Conservation (phyloP, 2,888 invertebrate species). For the Agrypnus murinus region DNA sequence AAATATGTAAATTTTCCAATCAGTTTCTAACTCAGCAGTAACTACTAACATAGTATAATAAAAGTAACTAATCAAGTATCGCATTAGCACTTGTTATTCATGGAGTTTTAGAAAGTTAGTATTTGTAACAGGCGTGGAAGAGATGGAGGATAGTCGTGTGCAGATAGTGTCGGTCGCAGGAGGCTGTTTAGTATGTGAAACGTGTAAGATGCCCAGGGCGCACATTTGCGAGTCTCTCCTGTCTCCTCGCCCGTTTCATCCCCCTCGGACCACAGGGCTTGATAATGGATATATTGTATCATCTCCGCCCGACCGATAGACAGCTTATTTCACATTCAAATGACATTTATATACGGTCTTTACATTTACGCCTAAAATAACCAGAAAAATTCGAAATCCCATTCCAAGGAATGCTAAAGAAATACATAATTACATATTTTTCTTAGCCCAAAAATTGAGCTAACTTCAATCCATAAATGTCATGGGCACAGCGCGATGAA, state of each 20-base stretch:
- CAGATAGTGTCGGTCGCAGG: conserved; percentile 59
- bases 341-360: conserved; percentile 51
- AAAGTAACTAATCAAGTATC: conserved; percentile 37
- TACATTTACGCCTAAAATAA: conserved; percentile 34
- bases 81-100: conserved; percentile 50
- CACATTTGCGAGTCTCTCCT: conserved; percentile 64
- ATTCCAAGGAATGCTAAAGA: not conserved
- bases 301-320: conserved; percentile 65
- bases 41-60: not conserved
- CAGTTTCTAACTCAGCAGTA: conserved; percentile 5
- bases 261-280: conserved; percentile 61
- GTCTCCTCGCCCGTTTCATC: conserved; percentile 53
- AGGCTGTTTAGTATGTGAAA: conserved; percentile 70
- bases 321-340: conserved; percentile 59
- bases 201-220: conserved; percentile 69
- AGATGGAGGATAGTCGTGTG: conserved; percentile 50
- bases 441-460: not conserved
- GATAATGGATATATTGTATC: conserved; percentile 70
- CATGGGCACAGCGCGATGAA: conserved; percentile 29
- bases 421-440: not conserved
- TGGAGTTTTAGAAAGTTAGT: conserved; percentile 46
- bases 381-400: conserved; percentile 31
- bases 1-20: conserved; percentile 11
- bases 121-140: conserved; percentile 41
- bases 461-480: conserved; percentile 36